These are phyloP conservation scores for Lepetodrilus schrolli DNA, from an alignment of 2,888 invertebrate species.

Conservation along the genomic window DNA sequence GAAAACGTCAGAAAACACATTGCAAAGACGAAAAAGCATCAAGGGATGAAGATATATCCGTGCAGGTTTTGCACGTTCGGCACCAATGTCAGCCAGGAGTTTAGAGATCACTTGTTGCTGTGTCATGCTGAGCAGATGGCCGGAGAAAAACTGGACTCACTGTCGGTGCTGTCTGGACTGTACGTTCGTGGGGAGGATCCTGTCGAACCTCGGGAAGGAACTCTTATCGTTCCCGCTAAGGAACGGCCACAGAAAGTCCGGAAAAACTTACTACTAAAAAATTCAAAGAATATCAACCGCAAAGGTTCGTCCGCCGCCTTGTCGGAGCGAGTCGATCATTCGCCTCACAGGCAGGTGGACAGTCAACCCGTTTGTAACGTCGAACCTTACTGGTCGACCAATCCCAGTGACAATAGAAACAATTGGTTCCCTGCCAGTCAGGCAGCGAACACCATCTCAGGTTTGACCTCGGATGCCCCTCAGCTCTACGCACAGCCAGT, in stretches of 20 bases:
- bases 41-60: conserved; percentile 85
- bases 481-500: conserved; percentile 5
- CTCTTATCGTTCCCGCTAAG: conserved; percentile 58
- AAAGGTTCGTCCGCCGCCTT: neutral
- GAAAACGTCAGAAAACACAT: conserved; percentile 93
- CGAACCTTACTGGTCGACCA: neutral
- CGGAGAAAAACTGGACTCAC: conserved; percentile 49
- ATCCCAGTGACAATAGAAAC: neutral
- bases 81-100: conserved; percentile 82
- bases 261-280: conserved; percentile 31
- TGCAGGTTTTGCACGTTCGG: conserved; percentile 82
- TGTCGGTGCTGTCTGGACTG: conserved; percentile 64
- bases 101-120: conserved; percentile 81
- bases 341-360: neutral
- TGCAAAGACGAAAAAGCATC: conserved; percentile 85
- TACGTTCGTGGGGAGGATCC: conserved; percentile 61
- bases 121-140: conserved; percentile 76
- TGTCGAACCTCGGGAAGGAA: conserved; percentile 61
- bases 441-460: neutral
- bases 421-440: neutral
- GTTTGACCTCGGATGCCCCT: neutral
- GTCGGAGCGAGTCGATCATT: neutral
- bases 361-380: conserved; percentile 6
- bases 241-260: conserved; percentile 45
- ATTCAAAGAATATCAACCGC: conserved; percentile 1